Evolutionary conservation across 2,113 vertebrate genomes (phyloP).

Genomic region (Labeo catla): DNA sequence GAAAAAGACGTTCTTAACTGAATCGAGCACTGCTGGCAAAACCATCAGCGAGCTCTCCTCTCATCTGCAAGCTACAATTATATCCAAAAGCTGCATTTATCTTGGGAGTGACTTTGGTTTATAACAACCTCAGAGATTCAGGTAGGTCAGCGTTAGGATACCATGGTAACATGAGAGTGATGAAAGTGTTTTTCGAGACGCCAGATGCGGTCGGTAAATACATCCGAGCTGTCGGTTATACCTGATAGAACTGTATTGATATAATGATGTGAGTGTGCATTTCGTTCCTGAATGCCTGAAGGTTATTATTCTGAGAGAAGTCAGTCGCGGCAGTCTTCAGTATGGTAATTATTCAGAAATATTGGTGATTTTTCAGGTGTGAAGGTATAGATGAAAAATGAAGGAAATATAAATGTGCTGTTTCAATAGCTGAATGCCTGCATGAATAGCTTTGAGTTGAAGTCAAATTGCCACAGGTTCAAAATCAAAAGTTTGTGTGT

Average conservation of each 20-base stretch:
- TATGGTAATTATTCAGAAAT: conserved; percentile 11
- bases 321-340: conserved; percentile 6
- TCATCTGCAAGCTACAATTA: conserved; percentile 10
- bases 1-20: conserved; percentile 56
- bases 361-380: conserved; percentile 25
- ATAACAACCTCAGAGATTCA: neutral
- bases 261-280: neutral
- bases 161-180: neutral
- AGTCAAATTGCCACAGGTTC: neutral
- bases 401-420: neutral
- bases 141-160: neutral
- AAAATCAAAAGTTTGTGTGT: neutral
- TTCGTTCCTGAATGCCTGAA: neutral
- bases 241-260: neutral
- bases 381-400: conserved; percentile 5
- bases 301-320: conserved; percentile 17
- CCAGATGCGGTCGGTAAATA: neutral
- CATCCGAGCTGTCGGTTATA: neutral
- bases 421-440: conserved; percentile 8
- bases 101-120: neutral
- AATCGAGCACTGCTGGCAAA: conserved; percentile 40
- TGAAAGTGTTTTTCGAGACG: neutral
- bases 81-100: neutral
- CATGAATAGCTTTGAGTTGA: neutral
- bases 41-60: neutral